A percentile compares a stretch with the other conserved stretches of the same genome.
Conservation (phyloP, 2,113 vertebrate genomes). For the Hypomesus transpacificus region DNA sequence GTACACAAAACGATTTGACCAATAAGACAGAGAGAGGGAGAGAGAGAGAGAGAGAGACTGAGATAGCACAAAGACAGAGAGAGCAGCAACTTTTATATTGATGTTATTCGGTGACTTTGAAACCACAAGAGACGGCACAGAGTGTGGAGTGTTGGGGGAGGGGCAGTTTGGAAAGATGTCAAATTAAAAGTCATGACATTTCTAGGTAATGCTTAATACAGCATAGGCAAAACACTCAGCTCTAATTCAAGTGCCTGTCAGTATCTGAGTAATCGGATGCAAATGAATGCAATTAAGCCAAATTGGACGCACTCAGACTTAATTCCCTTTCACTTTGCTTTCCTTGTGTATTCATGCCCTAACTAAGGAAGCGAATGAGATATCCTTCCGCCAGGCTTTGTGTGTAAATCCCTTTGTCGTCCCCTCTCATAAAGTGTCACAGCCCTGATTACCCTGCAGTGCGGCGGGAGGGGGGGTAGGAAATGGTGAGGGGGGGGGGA, state of each 20-base stretch:
- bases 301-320: constrained; percentile 52
- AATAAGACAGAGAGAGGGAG: not conserved
- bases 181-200: constrained; percentile 34
- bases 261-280: constrained; percentile 35
- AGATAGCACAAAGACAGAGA: not conserved
- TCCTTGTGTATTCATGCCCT: constrained; percentile 43
- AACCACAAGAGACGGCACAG: not conserved
- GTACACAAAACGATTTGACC: not conserved
- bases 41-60: not conserved
- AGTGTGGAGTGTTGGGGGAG: not conserved
- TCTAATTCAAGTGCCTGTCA: constrained; percentile 37
- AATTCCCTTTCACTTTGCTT: constrained; percentile 52
- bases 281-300: constrained; percentile 60
- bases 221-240: constrained; percentile 23
- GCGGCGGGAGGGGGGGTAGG: constrained; percentile 49
- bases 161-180: constrained; percentile 34
- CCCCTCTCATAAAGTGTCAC: constrained; percentile 65
- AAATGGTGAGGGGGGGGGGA: not conserved
- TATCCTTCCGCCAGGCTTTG: constrained; percentile 56
- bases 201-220: constrained; percentile 23
- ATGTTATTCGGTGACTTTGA: not conserved
- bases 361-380: constrained; percentile 60
- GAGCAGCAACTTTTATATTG: not conserved
- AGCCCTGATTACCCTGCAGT: constrained; percentile 69
- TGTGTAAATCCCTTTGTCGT: constrained; percentile 67